These are phyloP conservation scores for Biston stratarius DNA, from an alignment of 2,888 invertebrate genomes.

Conservation along the genomic window DNA sequence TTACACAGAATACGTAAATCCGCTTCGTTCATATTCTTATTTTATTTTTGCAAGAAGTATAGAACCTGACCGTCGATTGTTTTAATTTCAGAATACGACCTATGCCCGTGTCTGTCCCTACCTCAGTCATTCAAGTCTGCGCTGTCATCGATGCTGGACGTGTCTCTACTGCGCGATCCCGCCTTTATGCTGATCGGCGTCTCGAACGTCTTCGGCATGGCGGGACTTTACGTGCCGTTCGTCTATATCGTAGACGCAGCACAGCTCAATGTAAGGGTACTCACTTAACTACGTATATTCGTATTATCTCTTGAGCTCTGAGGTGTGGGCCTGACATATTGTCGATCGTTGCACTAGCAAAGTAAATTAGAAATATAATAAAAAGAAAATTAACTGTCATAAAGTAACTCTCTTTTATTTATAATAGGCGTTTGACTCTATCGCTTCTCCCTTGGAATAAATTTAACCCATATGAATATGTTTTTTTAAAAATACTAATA, in stretches of 20 bases:
- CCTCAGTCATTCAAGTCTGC: constrained; percentile 94
- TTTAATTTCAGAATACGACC: constrained; percentile 88
- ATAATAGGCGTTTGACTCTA: too few relatives aligned
- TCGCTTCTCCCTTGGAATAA: too few relatives aligned
- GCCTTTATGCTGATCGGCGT: constrained; percentile 96
- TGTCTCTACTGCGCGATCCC: constrained; percentile 94
- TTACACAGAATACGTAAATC: not conserved
- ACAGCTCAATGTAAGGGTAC: constrained; percentile 87
- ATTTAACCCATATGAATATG: too few relatives aligned
- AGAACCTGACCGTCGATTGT: not conserved
- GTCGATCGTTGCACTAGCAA: too few relatives aligned
- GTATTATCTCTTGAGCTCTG: too few relatives aligned
- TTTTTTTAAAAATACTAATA: too few relatives aligned
- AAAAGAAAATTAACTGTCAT: too few relatives aligned
- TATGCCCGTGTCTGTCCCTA: constrained; percentile 92
- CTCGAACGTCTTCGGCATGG: constrained; percentile 98
- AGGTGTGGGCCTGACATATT: too few relatives aligned
- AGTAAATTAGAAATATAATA: too few relatives aligned
- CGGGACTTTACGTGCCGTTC: constrained; percentile 98
- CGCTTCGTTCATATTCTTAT: not conserved
- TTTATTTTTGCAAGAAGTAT: not conserved
- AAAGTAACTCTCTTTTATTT: too few relatives aligned
- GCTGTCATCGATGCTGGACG: constrained; percentile 95
- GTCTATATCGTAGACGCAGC: constrained; percentile 96
- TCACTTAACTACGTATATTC: not conserved